A percentile compares a stretch with the other conserved stretches of the same genome.
These are phyloP conservation scores for Trichogramma pretiosum DNA, from an alignment of 1,140 invertebrate species.

Conservation along the genomic window DNA sequence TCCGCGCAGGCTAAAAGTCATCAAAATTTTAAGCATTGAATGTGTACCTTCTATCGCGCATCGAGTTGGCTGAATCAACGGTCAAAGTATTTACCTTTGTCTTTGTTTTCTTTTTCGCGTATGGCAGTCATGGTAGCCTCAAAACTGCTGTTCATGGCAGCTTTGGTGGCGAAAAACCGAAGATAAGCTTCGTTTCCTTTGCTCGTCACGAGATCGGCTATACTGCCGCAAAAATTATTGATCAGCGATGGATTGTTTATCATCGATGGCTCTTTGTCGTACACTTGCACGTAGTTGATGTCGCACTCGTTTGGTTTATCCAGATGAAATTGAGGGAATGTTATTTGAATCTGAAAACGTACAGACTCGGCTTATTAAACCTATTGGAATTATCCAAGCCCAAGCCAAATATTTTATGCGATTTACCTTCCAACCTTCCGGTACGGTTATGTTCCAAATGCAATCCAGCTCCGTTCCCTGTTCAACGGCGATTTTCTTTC, in stretches of 20 bases:
- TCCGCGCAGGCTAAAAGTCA: slow-evolving; percentile 44
- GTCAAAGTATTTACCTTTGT: too few species aligned
- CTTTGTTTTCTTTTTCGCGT: slow-evolving; percentile 45
- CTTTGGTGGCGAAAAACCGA: slow-evolving; percentile 59
- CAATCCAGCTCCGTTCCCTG: slow-evolving; percentile 63
- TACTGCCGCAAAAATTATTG: slow-evolving; percentile 70
- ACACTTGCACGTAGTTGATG: slow-evolving; percentile 72
- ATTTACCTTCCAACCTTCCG: slow-evolving; percentile 58
- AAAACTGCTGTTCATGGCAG: slow-evolving; percentile 59
- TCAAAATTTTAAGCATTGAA: too few species aligned
- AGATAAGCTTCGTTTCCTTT: slow-evolving; percentile 57
- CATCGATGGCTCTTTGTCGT: slow-evolving; percentile 58
- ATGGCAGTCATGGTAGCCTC: slow-evolving; percentile 64
- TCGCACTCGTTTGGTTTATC: slow-evolving; percentile 73
- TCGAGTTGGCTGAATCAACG: too few species aligned
- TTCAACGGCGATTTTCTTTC: slow-evolving; percentile 42
- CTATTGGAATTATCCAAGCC: too few species aligned
- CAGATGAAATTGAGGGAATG: slow-evolving; percentile 59
- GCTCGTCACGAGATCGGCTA: slow-evolving; percentile 60
- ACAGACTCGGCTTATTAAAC: neutral
- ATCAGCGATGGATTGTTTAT: slow-evolving; percentile 42
- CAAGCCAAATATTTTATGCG: neutral
- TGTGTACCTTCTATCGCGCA: too few species aligned
- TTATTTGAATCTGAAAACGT: slow-evolving; percentile 59
- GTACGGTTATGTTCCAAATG: slow-evolving; percentile 68